phyloP scores from a whole-genome alignment of 2,113 vertebrate genomes.

The Misgurnus anguillicaudatus region DNA sequence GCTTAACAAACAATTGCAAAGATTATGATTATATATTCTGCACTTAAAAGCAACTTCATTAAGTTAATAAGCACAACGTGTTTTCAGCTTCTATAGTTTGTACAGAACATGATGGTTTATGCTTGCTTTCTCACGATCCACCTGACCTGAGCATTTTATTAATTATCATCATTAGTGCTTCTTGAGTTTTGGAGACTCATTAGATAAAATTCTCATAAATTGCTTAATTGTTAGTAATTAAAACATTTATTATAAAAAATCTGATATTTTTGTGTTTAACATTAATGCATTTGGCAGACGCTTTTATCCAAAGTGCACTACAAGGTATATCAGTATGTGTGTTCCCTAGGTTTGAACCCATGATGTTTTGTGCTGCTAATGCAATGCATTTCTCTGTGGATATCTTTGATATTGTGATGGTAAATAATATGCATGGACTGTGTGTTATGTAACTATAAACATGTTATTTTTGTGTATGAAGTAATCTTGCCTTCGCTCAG shows the following conservation, averaged over 20 bases:
- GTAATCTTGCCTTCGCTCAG: slow-evolving; percentile 39
- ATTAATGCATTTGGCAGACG: no score
- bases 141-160: background rate
- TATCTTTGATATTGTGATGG: background rate
- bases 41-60: background rate
- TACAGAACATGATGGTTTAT: background rate
- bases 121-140: background rate
- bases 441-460: slow-evolving; percentile 22
- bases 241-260: no score
- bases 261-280: no score
- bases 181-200: background rate
- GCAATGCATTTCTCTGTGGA: no score
- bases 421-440: background rate
- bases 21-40: background rate
- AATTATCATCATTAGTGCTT: background rate
- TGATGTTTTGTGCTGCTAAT: no score
- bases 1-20: background rate
- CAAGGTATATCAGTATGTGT: no score
- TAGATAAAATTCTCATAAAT: background rate
- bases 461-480: slow-evolving; percentile 31
- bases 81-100: background rate
- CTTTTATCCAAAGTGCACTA: no score
- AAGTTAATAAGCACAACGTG: slow-evolving; percentile 4
- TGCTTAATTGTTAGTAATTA: no score
- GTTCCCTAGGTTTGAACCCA: no score